Conservation (phyloP, 2,113 vertebrate species). For the Seriola rivoliana region DNA sequence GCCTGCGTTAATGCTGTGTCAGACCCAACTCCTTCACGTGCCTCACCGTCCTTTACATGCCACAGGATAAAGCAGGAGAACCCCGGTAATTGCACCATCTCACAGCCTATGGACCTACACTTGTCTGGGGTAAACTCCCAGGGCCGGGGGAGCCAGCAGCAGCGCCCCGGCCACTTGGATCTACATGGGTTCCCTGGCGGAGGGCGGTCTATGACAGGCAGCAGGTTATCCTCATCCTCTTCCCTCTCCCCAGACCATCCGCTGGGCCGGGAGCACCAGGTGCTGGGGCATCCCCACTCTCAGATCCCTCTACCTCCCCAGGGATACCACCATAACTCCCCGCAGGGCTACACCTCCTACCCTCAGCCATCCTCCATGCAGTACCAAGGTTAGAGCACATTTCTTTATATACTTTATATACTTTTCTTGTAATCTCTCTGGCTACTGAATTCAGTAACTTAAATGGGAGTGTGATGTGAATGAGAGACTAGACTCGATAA, state of each 20-base stretch:
- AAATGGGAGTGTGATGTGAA: background rate
- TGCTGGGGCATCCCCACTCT: slow-evolving; percentile 81
- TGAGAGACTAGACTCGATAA: too few species aligned
- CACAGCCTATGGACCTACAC: slow-evolving; percentile 85
- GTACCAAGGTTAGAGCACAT: slow-evolving; percentile 91
- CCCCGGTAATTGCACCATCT: slow-evolving; percentile 86
- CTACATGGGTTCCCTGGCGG: slow-evolving; percentile 87
- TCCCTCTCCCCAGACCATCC: slow-evolving; percentile 90
- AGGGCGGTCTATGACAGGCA: slow-evolving; percentile 82
- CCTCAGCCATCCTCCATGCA: slow-evolving; percentile 86
- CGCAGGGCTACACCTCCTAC: slow-evolving; percentile 88
- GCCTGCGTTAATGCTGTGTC: slow-evolving; percentile 73
- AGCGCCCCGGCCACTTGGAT: slow-evolving; percentile 81
- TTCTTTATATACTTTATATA: background rate
- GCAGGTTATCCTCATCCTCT: slow-evolving; percentile 88
- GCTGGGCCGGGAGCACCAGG: slow-evolving; percentile 89
- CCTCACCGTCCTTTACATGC: slow-evolving; percentile 81
- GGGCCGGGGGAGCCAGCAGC: slow-evolving; percentile 84
- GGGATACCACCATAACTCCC: slow-evolving; percentile 85
- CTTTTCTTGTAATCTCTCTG: background rate
- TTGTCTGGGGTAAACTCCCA: slow-evolving; percentile 75
- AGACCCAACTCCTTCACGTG: slow-evolving; percentile 74
- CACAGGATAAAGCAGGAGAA: slow-evolving; percentile 94
- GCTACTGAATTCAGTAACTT: background rate
- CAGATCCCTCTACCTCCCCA: slow-evolving; percentile 86